These are phyloP conservation scores for Psophia crepitans DNA, from an alignment of 2,113 vertebrate genomes.

Conservation along the genomic window DNA sequence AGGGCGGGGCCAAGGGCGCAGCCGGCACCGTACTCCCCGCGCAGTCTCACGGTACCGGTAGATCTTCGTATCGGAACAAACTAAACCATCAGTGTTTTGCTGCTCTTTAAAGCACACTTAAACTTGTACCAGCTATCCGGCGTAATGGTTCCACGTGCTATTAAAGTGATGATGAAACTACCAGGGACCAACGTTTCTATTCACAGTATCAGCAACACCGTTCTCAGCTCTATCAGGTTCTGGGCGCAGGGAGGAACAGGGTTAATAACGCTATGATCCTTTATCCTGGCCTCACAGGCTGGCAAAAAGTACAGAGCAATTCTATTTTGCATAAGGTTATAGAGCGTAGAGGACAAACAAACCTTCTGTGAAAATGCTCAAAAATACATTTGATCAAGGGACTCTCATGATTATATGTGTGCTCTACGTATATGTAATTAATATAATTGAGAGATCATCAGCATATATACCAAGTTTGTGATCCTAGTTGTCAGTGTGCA, in stretches of 20 bases:
- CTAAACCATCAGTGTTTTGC: not conserved
- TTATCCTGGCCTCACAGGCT: not conserved
- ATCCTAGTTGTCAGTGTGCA: not conserved
- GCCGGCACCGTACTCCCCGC: not conserved
- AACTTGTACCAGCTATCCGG: not conserved
- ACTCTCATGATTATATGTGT: not conserved
- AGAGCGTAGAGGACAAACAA: not conserved
- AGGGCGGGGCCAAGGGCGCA: not conserved
- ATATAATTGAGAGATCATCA: not conserved
- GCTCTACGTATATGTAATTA: not conserved
- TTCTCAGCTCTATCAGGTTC: not conserved
- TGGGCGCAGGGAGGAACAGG: not conserved
- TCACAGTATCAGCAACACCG: not conserved
- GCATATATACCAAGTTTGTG: not conserved
- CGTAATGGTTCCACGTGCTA: not conserved
- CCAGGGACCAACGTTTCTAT: not conserved
- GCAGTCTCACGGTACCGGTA: not conserved
- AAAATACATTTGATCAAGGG: not conserved
- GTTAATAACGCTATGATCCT: accelerated
- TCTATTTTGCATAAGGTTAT: not conserved
- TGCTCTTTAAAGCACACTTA: not conserved
- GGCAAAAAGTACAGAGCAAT: not conserved
- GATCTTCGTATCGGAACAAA: not conserved
- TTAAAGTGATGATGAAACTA: not conserved
- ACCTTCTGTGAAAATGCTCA: not conserved